These are phyloP conservation scores for Ypsolopha sequella DNA, from an alignment of 2,888 invertebrate species.

Conservation along the genomic window DNA sequence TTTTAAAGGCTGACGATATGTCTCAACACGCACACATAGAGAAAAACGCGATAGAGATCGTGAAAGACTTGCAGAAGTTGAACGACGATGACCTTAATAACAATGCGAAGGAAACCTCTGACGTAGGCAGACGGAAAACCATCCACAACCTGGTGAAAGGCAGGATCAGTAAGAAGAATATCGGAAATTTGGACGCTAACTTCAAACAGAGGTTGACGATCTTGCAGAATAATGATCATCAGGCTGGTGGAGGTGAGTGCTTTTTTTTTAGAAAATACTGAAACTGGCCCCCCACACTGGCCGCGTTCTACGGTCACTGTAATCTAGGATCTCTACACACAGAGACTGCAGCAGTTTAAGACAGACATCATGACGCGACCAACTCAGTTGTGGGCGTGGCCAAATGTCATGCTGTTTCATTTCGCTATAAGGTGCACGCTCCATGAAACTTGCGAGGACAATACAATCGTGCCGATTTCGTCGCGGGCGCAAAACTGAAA, in stretches of 20 bases:
- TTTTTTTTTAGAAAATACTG: too few relatives aligned
- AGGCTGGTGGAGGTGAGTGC: not conserved
- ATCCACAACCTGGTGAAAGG: slow-evolving; percentile 91
- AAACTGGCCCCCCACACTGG: too few relatives aligned
- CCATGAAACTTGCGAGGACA: too few relatives aligned
- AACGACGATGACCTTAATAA: slow-evolving; percentile 87
- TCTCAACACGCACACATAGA: slow-evolving; percentile 87
- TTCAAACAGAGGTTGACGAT: slow-evolving; percentile 91
- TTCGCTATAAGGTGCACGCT: too few relatives aligned
- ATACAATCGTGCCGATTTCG: too few relatives aligned
- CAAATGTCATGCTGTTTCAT: too few relatives aligned
- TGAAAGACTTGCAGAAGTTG: slow-evolving; percentile 86
- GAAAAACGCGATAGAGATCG: slow-evolving; percentile 91
- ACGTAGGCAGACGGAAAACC: slow-evolving; percentile 84
- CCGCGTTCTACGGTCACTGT: too few relatives aligned
- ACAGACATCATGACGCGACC: too few relatives aligned
- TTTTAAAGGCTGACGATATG: slow-evolving; percentile 78
- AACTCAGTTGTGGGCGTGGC: too few relatives aligned
- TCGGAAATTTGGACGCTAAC: slow-evolving; percentile 92
- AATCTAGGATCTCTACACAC: too few relatives aligned
- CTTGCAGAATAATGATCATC: slow-evolving; percentile 66
- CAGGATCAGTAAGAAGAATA: slow-evolving; percentile 82
- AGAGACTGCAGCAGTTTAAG: too few relatives aligned
- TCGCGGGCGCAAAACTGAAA: too few relatives aligned
- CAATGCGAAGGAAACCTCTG: slow-evolving; percentile 77